Evolutionary conservation across 2,888 invertebrate species (phyloP).

Genomic region (Eubasilissa splendida): DNA sequence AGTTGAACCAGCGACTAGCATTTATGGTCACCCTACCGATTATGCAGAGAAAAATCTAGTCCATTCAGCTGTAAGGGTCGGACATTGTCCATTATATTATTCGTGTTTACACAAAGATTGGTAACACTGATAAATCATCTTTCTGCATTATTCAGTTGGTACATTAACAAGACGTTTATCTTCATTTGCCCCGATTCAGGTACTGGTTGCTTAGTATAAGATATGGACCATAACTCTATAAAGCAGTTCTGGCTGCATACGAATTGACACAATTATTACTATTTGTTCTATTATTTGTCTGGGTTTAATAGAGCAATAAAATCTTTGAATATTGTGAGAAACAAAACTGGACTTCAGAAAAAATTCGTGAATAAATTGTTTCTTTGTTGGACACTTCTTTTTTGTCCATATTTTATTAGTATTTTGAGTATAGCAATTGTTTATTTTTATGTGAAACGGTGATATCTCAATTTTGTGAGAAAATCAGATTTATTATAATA

Average conservation of each 20-base stretch:
- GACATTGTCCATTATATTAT: constrained; percentile 40
- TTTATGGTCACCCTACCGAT: constrained; percentile 40
- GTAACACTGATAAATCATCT: constrained; percentile 39
- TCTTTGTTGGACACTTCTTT: too few species aligned
- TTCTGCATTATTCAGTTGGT: constrained; percentile 47
- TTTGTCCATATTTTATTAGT: too few species aligned
- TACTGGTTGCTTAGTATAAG: constrained; percentile 5
- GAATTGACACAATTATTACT: constrained; percentile 28
- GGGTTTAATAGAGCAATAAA: constrained; percentile 28
- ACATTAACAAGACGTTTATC: constrained; percentile 41
- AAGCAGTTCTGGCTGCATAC: constrained; percentile 13
- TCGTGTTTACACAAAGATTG: constrained; percentile 54
- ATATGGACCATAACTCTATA: constrained; percentile 1
- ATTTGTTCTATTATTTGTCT: constrained; percentile 34
- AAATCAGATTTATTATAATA: too few species aligned
- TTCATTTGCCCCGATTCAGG: constrained; percentile 33
- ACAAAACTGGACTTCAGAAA: constrained; percentile 6
- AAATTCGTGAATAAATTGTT: too few species aligned
- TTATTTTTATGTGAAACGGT: too few species aligned
- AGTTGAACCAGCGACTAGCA: too few species aligned
- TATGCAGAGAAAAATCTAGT: constrained; percentile 39
- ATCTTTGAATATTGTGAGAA: background rate
- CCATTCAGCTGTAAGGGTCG: constrained; percentile 45
- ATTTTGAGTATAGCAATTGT: too few species aligned
- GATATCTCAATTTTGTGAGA: too few species aligned